Evolutionary conservation across 1,140 invertebrate genomes (phyloP), one percentile per base, ranked within the genome.

Genomic region (Cephus cinctus): DNA sequence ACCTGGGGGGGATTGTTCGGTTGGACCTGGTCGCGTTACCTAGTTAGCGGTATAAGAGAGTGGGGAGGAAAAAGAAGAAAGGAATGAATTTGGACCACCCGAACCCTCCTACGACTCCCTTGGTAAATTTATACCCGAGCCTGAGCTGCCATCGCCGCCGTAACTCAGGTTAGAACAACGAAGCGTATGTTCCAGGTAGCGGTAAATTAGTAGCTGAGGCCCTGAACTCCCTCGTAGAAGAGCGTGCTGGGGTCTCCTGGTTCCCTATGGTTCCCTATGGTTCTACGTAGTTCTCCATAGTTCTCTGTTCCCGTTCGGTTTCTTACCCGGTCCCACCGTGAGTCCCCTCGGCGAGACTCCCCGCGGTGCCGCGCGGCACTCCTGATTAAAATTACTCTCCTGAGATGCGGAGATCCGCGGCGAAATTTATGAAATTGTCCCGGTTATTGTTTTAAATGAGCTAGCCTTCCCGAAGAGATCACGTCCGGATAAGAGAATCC

Each of bases 101-200:
- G 47, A 56, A 49, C 39, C 53, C 59, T 41, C 41, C 18, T 27
- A 25, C 19, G 18, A 22, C 34, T 25, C 16, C 56, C 31, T 27
- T 36, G 21, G 27, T 46, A 47, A 61, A 65, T 65, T 65, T 66
- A 66, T 63, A 56, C 56, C 50, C 23, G 34, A 35, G 18, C 34
- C 34, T n/a, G 12, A 25, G 47, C 48, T 56, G 45, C 30, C 61
- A 63, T 65, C 63, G 58, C 47, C 52, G 56, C 50, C 61, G 66
- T 69, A 69, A 67, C 54, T 69, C 59, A 67, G 59, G 57, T 63
- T 69, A 67, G 66, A 64, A 66, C 63, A 69, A 67, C 63, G 52
- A 57, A 58, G 66, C 50, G 56, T 61, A 63, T 67, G 57, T 65
- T 61, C 59, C 65, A 67, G 63, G 67, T 69, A 67, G 67, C 67